These are phyloP conservation scores for Rhopalosiphum nymphaeae DNA, from an alignment of 2,888 invertebrate genomes.

Conservation along the genomic window DNA sequence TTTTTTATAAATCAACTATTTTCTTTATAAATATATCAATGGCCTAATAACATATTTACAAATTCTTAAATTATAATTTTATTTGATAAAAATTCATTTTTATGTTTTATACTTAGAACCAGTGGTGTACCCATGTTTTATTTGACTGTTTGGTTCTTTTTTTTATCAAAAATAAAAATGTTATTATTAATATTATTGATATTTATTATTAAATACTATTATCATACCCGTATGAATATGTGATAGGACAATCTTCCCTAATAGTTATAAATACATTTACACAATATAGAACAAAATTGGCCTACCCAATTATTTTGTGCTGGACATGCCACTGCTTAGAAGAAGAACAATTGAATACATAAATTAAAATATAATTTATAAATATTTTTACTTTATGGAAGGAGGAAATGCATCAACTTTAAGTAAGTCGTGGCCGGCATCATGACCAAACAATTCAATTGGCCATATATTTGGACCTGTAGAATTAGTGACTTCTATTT, in stretches of 20 bases:
- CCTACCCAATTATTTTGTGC: no score
- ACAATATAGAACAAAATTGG: no score
- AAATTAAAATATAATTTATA: background rate
- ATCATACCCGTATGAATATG: no score
- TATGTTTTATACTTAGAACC: background rate
- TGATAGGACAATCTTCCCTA: no score
- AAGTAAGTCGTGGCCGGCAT: constrained; percentile 38
- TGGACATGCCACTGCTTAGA: no score
- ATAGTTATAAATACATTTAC: no score
- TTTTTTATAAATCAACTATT: background rate
- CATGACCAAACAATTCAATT: constrained; percentile 41
- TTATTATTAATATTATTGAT: no score
- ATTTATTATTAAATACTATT: no score
- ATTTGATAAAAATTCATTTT: background rate
- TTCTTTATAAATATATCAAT: background rate
- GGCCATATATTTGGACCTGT: constrained; percentile 15
- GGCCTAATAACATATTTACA: background rate
- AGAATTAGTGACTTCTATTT: constrained; percentile 23
- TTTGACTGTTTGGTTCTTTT: no score
- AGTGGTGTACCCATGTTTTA: no score
- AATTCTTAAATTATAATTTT: background rate
- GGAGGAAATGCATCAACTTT: background rate
- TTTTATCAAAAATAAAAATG: no score
- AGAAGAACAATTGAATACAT: background rate
- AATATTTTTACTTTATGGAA: constrained; percentile 31